Evolutionary conservation across 2,888 invertebrate species (phyloP).

Genomic region (Megastigmus dorsalis): DNA sequence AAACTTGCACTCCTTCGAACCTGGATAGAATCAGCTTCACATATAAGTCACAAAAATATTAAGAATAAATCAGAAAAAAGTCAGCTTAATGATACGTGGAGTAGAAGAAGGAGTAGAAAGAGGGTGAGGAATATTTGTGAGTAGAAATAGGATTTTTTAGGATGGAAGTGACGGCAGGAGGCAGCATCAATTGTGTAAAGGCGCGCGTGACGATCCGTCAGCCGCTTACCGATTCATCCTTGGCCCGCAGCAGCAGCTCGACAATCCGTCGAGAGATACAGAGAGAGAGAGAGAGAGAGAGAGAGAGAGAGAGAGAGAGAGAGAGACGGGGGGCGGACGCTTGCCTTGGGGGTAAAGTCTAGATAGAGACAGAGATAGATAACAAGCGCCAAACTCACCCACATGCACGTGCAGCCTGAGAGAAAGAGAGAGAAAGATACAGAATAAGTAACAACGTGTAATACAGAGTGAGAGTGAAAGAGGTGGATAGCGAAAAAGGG

Average conservation of each 20-base stretch:
- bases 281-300: slow-evolving; percentile 1
- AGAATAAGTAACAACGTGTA: slow-evolving; percentile 31
- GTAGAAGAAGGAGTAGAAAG: neutral
- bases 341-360: no score
- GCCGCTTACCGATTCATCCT: slow-evolving; percentile 44
- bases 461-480: slow-evolving; percentile 12
- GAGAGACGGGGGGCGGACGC: neutral
- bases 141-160: slow-evolving; percentile 28
- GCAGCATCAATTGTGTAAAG: neutral
- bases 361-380: slow-evolving; percentile 7
- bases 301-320: slow-evolving; percentile 3
- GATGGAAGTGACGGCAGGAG: slow-evolving; percentile 23
- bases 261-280: slow-evolving; percentile 12
- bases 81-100: neutral
- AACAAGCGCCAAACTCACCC: slow-evolving; percentile 3
- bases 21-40: no score
- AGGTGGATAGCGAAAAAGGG: neutral
- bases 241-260: neutral
- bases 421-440: neutral
- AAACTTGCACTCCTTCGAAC: no score
- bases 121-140: neutral
- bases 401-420: neutral
- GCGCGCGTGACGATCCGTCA: slow-evolving; percentile 25
- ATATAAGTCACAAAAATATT: neutral
- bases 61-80: no score